These are phyloP conservation scores for Mythimna lalbum DNA, from an alignment of 2,888 invertebrate genomes.

Conservation along the genomic window DNA sequence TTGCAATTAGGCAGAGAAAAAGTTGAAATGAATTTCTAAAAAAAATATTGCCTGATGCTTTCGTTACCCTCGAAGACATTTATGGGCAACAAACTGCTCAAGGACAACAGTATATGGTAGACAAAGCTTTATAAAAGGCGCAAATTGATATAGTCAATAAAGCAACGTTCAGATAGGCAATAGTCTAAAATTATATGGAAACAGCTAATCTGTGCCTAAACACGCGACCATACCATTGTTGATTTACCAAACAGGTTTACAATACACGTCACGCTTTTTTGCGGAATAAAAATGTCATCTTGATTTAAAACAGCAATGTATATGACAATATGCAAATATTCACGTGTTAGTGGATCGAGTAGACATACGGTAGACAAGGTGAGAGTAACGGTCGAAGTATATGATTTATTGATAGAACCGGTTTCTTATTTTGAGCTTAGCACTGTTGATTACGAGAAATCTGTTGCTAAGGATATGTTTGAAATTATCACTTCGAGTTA, in stretches of 20 bases:
- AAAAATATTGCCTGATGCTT: not conserved
- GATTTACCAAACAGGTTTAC: conserved; percentile 32
- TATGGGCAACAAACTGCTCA: conserved; percentile 10
- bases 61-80: conserved; percentile 7
- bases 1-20: not conserved
- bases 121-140: not conserved
- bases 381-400: conserved; percentile 41
- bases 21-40: not conserved
- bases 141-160: conserved; percentile 32
- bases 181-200: conserved; percentile 8
- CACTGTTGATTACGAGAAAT: conserved; percentile 27
- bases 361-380: conserved; percentile 52
- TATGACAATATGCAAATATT: conserved; percentile 35
- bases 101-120: conserved; percentile 8
- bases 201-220: not conserved
- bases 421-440: conserved; percentile 26
- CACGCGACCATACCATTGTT: not conserved
- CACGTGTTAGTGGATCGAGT: conserved; percentile 15
- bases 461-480: conserved; percentile 17
- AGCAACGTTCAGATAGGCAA: conserved; percentile 26
- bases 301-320: conserved; percentile 50
- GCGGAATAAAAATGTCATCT: not conserved
- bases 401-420: conserved; percentile 39
- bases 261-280: conserved; percentile 31
- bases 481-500: not conserved